Evolutionary conservation across 2,113 vertebrate genomes (phyloP).

Genomic region (Mesocricetus auratus): DNA sequence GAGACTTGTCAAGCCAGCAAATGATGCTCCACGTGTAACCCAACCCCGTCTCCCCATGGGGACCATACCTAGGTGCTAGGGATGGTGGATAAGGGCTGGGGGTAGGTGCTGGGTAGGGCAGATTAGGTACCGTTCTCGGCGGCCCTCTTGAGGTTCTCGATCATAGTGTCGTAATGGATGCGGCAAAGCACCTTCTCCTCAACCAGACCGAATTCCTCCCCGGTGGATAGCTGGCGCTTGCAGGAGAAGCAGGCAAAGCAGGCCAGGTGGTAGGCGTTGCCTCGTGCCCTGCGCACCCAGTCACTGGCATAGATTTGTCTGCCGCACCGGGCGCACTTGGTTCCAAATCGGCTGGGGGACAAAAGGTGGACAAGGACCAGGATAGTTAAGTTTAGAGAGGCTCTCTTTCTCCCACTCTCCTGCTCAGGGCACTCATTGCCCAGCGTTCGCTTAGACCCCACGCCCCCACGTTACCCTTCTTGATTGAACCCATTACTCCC

Average conservation of each 20-base stretch:
- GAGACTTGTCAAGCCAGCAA: background rate
- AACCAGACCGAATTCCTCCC: conserved; percentile 98
- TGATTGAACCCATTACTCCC: background rate
- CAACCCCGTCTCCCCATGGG: no score
- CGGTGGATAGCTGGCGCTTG: conserved; percentile 97
- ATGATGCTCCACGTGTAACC: background rate
- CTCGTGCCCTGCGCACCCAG: conserved; percentile 97
- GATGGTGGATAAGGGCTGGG: background rate
- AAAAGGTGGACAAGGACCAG: background rate
- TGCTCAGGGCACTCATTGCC: background rate
- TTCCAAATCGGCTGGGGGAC: conserved; percentile 96
- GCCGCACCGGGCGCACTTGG: conserved; percentile 97
- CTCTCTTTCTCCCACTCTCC: background rate
- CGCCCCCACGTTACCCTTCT: background rate
- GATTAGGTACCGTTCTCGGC: conserved; percentile 93
- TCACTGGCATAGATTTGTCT: conserved; percentile 98
- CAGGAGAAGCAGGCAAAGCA: conserved; percentile 99
- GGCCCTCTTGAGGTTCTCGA: conserved; percentile 97
- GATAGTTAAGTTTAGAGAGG: conserved; percentile 7
- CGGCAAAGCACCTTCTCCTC: conserved; percentile 98
- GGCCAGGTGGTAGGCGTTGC: conserved; percentile 97
- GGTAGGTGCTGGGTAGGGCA: background rate
- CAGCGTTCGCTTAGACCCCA: background rate
- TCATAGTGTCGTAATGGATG: conserved; percentile 99
- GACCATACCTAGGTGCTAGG: background rate